A percentile compares a stretch with the other conserved stretches of the same genome.
phyloP scores from a whole-genome alignment of 1,140 invertebrate species.

The Drosophila sp. region DNA sequence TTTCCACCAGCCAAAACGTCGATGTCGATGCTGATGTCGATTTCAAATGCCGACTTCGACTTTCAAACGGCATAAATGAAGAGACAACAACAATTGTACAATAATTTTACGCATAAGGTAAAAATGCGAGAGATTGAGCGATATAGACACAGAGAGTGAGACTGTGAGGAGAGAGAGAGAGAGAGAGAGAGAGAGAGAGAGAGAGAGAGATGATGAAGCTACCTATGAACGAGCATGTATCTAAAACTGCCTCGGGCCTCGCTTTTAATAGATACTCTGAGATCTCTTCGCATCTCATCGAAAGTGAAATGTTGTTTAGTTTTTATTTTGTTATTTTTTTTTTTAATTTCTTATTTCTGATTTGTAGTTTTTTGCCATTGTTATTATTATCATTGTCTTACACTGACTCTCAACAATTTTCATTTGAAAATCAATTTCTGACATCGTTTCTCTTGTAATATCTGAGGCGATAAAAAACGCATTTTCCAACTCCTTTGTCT shows the following conservation, averaged over 20 bases:
- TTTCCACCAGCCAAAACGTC: conserved; percentile 64
- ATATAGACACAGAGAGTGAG: too few species aligned
- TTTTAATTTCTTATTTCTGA: conserved; percentile 38
- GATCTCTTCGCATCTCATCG: conserved; percentile 31
- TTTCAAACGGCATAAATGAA: conserved; percentile 73
- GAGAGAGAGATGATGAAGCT: conserved; percentile 58
- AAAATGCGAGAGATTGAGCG: conserved; percentile 22
- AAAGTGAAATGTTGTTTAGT: conserved; percentile 63
- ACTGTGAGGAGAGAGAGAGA: too few species aligned
- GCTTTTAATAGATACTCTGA: neutral
- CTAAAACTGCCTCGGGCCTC: neutral
- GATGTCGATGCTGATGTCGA: conserved; percentile 53
- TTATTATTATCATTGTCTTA: conserved; percentile 45
- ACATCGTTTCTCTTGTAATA: conserved; percentile 69
- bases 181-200: neutral
- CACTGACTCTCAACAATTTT: conserved; percentile 40
- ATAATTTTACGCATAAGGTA: conserved; percentile 38
- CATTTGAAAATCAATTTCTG: conserved; percentile 69
- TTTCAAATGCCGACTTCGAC: conserved; percentile 72
- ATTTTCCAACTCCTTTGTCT: conserved; percentile 39
- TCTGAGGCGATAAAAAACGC: conserved; percentile 36
- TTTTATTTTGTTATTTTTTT: conserved; percentile 10
- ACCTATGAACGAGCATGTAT: conserved; percentile 35
- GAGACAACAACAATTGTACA: conserved; percentile 62
- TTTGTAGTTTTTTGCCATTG: conserved; percentile 45